Percentiles rank a stretch among this genome's conserved stretches.
phyloP scores from a whole-genome alignment of 1,140 invertebrate genomes.

The Hesperophylax magnus region DNA sequence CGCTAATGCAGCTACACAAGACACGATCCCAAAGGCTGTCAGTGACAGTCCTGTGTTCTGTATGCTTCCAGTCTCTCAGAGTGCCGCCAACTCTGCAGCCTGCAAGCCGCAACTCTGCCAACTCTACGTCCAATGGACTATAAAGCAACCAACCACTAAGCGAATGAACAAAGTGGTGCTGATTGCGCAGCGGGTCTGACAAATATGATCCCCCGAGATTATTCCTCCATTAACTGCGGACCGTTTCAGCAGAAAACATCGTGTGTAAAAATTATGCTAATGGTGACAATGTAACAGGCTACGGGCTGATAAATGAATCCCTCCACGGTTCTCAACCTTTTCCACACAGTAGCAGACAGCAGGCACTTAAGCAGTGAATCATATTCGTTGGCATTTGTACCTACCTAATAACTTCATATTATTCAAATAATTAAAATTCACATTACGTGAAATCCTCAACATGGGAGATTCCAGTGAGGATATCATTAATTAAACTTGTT shows the following conservation, averaged over 20 bases:
- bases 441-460: too few species aligned
- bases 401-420: too few species aligned
- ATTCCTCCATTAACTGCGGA: neutral
- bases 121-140: neutral
- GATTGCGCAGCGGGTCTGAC: conserved; percentile 10
- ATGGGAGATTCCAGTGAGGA: too few species aligned
- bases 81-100: neutral
- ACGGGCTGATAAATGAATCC: too few species aligned
- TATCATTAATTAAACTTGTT: too few species aligned
- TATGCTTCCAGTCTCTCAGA: neutral
- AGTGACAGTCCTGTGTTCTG: neutral
- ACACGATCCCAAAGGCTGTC: neutral
- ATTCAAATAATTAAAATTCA: too few species aligned
- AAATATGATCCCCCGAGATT: neutral
- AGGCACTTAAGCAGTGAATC: too few species aligned
- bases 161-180: conserved; percentile 15
- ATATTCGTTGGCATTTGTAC: too few species aligned
- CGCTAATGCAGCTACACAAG: neutral
- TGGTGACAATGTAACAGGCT: neutral
- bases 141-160: neutral
- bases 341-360: too few species aligned
- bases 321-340: too few species aligned
- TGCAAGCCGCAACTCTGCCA: neutral
- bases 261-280: neutral
- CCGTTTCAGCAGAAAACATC: neutral